Evolutionary conservation across 2,797 vertebrate species (phyloP).

Genomic region (Lutjanus argentimaculatus): DNA sequence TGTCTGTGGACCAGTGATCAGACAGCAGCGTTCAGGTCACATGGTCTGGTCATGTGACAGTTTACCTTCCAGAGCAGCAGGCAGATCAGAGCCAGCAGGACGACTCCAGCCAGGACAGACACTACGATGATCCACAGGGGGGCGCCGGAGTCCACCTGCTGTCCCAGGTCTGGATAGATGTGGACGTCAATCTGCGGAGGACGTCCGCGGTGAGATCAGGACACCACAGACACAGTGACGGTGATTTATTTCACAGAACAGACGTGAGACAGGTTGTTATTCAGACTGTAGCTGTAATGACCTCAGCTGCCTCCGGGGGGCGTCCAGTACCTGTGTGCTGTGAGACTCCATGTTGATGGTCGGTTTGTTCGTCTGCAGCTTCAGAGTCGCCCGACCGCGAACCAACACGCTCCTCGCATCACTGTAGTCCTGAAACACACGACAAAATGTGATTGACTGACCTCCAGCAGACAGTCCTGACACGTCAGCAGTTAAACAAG

Average conservation of each 20-base stretch:
- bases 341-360: slow-evolving; percentile 87
- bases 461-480: too few relatives aligned
- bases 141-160: slow-evolving; percentile 78
- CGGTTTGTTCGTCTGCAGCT: slow-evolving; percentile 84
- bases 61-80: slow-evolving; percentile 93
- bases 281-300: not conserved
- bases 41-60: not conserved
- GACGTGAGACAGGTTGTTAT: not conserved
- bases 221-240: not conserved
- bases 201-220: not conserved
- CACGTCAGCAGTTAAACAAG: too few relatives aligned
- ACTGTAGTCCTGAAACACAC: slow-evolving; percentile 84
- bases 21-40: not conserved
- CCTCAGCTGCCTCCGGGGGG: not conserved
- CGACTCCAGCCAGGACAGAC: slow-evolving; percentile 87
- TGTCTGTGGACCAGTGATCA: not conserved
- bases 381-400: slow-evolving; percentile 85
- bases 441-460: too few relatives aligned
- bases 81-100: slow-evolving; percentile 90
- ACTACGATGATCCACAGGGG: slow-evolving; percentile 90
- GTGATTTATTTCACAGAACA: not conserved
- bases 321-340: slow-evolving; percentile 78
- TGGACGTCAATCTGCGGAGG: slow-evolving; percentile 86
- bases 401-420: slow-evolving; percentile 84
- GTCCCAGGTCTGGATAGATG: slow-evolving; percentile 85